Evolutionary conservation across 2,888 invertebrate genomes (phyloP), one percentile per base, ranked within the genome.

Genomic region (Odontocerum albicorne): DNA sequence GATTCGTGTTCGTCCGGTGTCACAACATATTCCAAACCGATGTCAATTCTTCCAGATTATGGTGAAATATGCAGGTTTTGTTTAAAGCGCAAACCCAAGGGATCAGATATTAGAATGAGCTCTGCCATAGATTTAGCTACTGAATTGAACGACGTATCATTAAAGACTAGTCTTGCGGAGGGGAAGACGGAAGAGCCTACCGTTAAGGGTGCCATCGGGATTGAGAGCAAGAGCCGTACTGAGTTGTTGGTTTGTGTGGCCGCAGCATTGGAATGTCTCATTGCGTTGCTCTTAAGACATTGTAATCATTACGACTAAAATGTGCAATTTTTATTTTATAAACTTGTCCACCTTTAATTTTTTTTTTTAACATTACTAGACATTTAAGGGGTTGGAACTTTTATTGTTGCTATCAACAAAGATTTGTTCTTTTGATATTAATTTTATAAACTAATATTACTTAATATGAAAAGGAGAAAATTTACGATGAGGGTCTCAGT

Each of bases 201-300:
- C 39, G 44, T 36, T 17, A 58, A 46, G 16, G 43, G 51, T 19
- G 52, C 53, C 50, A 55, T 54, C 17, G 17, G 46, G 54, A 21
- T 59, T 6, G 49, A 47, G n/a, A 31, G 19, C 15, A 38, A 50
- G 31, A 46, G 21, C 19, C 43, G 33, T 6, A 42, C 55, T 3
- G 60, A 60, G 27, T 55, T 60, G 39, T 36, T 52, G 12, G 69
- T 63, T 52, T 73, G 74, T 65, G 57, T 76, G 56, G 67, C 74
- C 65, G 69, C 74, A 62, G 67, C 74, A 50, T 60, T 77, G 58
- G 75, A 75, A 64, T 66, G 77, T 64, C 65, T 78, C 66, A 64
- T 77, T 59, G 77, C 76, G 54, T 67, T 78, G 58, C 77, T 77
- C 77, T 68, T 78, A 62, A 69, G 78, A 63, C 60, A 61, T 44